Base-by-base conservation (phyloP, 2,888 invertebrate genomes). In the Drepanosiphum platanoidis region DNA sequence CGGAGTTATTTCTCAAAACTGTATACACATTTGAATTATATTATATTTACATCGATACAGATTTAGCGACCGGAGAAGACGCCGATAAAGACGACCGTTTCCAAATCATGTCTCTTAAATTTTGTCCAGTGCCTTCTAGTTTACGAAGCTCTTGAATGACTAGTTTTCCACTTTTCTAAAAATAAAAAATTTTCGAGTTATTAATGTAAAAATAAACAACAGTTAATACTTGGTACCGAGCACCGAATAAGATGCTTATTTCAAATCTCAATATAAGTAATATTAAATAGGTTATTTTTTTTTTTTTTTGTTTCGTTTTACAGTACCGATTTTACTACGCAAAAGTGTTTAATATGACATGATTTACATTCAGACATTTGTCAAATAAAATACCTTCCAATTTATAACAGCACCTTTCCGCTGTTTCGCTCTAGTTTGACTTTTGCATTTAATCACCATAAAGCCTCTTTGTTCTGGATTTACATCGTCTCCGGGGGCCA, bases 371-470 rank as follows among this genome's bases (percentile, higher is more conserved):
- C 13, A 46, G 18, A 46, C 46, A 46, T 46, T 15, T 46, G 4
- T 46, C 18, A 18, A 64, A 42, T 32, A 36, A 66, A 72, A 27
- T 89, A 97, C 98, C 94, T 98, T 99, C 99, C 99, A 99, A 90
- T 99, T 98, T 80, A 94, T 92, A 2, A 98, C 93, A 3, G 99
- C 99, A 0, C 97, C 97, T 90, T 98, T 99, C 87, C 98, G 92
- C 90, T 98, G 98, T 89, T 96, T 95, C 0, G 99, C 99, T 87
- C 96, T 92, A 0, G 99, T 99, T 90, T 98, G 99, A 87, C 94
- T 96, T 89, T 98, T 97, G 88, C 96, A 95, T 91, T 99, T 99
- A 90, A 99, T 99, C 83, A 99, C 97, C 95, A 99, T 97, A 3
- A 99, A 96, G 0, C 97, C 99, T 66, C 98, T 92, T 88, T 95